Evolutionary conservation across 1,140 invertebrate species (phyloP), one percentile per base, ranked within the genome.

Genomic region (Bombus confusus): DNA sequence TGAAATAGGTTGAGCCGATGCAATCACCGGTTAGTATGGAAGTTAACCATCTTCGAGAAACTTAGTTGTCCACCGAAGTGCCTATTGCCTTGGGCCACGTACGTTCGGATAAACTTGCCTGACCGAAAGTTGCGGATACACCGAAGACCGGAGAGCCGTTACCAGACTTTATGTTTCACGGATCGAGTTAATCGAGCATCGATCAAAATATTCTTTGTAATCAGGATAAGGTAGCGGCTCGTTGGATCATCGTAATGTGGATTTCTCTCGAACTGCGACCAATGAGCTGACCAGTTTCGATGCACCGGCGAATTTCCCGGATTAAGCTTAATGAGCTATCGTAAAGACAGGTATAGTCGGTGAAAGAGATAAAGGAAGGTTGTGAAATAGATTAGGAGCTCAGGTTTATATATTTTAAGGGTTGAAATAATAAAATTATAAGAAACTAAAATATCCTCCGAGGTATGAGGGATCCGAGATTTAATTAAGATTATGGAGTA

Each of bases 21-120:
- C 82, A 80, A 90, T 90, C 81, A 59, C 71, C 69, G 80, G 69
- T 80, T 66, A 79, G 81, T 71, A 69, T 72, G 64, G 72, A 89
- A 89, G 85, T 90, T 90, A 87, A 87, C 80, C 47, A 80, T 84
- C 59, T 86, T 80, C 39, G 41, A 47, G 68, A 78, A 90, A 89
- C 88, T 87, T 87, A 76, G 72, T 87, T 77, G 88, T 87, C 88
- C 88, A 87, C 57, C 73, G 78, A 62, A 74, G 66, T 59, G 71
- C 69, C 80, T 66, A 83, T 81, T 80, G 85, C 85, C 80, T 68
- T 75, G 37, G 34, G 83, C 79, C 47, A 83, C 75, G 64, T 82
- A 85, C 64, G 76, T 37, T 39, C 41, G 6, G 41, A 79, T 83
- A 68, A 88, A 83, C 72, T 88, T 87, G 75, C 41, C 73, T 12